phyloP scores from a whole-genome alignment of 2,888 invertebrate species.

The Cyclophora albipunctata region DNA sequence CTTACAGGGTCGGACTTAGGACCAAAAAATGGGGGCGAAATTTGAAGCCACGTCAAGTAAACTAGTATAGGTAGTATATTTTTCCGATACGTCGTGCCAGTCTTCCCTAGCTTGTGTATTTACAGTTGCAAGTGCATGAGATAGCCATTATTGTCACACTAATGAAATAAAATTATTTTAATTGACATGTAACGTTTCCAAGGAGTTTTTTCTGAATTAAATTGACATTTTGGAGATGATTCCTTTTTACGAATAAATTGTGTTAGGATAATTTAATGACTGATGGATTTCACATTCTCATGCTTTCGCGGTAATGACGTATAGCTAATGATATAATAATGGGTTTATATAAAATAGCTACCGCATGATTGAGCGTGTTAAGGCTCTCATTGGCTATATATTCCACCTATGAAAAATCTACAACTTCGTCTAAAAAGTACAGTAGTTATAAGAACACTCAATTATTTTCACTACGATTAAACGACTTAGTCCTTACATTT shows the following conservation, averaged over 20 bases:
- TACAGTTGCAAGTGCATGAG: neutral
- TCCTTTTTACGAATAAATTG: too few species aligned
- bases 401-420: constrained; percentile 15
- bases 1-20: constrained; percentile 12
- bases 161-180: constrained; percentile 3
- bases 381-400: constrained; percentile 10
- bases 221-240: neutral
- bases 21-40: constrained; percentile 2
- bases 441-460: neutral
- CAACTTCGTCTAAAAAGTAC: constrained; percentile 18
- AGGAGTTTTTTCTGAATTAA: constrained; percentile 2
- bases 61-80: too few species aligned
- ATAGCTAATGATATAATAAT: too few species aligned
- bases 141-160: constrained; percentile 9
- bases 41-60: neutral
- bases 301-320: too few species aligned
- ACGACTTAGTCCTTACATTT: too few species aligned
- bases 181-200: constrained; percentile 9
- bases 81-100: too few species aligned
- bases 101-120: neutral
- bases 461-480: too few species aligned
- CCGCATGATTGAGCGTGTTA: constrained; percentile 14
- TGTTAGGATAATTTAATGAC: too few species aligned
- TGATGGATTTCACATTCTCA: too few species aligned
- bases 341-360: constrained; percentile 9